Base-by-base conservation (phyloP, 2,888 invertebrate species). In the Megastigmus dorsalis region DNA sequence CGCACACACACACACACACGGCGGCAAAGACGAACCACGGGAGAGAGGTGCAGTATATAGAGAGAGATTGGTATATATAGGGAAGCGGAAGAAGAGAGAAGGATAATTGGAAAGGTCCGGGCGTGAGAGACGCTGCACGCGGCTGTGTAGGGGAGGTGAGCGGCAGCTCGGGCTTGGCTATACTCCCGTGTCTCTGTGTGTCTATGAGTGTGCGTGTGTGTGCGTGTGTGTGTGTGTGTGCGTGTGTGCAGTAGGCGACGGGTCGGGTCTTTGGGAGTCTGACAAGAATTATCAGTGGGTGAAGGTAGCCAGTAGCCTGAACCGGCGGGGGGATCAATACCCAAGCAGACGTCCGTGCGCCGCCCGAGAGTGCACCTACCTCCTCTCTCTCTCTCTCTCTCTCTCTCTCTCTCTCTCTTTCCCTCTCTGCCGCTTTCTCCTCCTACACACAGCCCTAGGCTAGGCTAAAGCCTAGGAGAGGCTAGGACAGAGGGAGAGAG, bases 241-340 rank as follows among this genome's bases (percentile, higher is more conserved):
- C 28, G 41, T 54, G 30, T 18, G 65, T 26, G 52, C 74, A 63
- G 48, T 66, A 57, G 43, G 69, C 73, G 75, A 74, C 72, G 78
- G 70, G 79, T 71, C 80, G 85, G 84, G 85, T 83, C 86, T 86
- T 86, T 82, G 83, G 86, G 87, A 86, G 85, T 86, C 87, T 86
- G 87, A 87, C 87, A 87, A 87, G 88, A 88, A 87, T 88, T 87
- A 88, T 88, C 87, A 88, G 88, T 86, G 87, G 87, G 86, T 84
- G 86, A 87, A 87, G 86, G 86, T 88, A 86, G 86, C 87, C 87
- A 85, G 86, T 86, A 85, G 86, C 86, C 48, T 38, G 63, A 59
- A 66, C 59, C 59, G 67, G 84, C 84, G 84, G 83, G 86, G 83
- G 86, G 87, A 88, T 88, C 87, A 88, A 88, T 88, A 88, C 87